Percentiles rank a stretch among this genome's conserved stretches.
phyloP scores from a whole-genome alignment of 1,140 invertebrate species.

The Philaenus spumarius region DNA sequence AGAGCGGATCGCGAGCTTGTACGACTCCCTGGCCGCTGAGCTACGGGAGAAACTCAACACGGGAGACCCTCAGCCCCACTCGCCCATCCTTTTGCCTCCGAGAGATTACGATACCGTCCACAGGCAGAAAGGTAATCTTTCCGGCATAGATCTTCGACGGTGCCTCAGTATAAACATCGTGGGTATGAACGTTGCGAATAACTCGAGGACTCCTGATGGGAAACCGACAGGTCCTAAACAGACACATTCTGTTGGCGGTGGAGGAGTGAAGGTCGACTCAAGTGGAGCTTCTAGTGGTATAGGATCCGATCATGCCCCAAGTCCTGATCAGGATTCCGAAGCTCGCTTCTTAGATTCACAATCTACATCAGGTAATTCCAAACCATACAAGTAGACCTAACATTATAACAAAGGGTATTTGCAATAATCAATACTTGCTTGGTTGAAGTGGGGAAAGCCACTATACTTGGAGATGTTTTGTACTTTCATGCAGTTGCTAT shows the following conservation, averaged over 20 bases:
- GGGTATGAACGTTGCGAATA: slow-evolving; percentile 36
- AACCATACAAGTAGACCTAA: not conserved
- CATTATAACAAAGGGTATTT: no score
- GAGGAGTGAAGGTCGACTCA: slow-evolving; percentile 34
- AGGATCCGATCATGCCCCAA: slow-evolving; percentile 80
- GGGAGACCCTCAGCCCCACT: slow-evolving; percentile 48
- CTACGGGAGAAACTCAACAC: slow-evolving; percentile 73
- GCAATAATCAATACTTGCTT: no score
- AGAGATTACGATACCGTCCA: slow-evolving; percentile 89
- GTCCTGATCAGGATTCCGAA: slow-evolving; percentile 40
- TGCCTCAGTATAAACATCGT: slow-evolving; percentile 66
- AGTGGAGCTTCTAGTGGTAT: slow-evolving; percentile 66
- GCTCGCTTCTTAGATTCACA: slow-evolving; percentile 32
- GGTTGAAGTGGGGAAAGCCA: no score
- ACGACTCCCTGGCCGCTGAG: slow-evolving; percentile 88
- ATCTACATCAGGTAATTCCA: slow-evolving; percentile 30
- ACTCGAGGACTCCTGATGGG: not conserved
- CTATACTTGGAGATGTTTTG: no score
- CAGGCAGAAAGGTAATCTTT: slow-evolving; percentile 74
- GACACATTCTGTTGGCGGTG: not conserved
- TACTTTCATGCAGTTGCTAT: no score
- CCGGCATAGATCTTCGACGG: slow-evolving; percentile 66
- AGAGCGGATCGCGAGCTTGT: slow-evolving; percentile 57
- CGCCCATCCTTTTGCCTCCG: slow-evolving; percentile 78
- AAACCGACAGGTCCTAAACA: not conserved